These are phyloP conservation scores for Mus minutoides DNA, from an alignment of 2,797 vertebrate genomes.

Conservation along the genomic window DNA sequence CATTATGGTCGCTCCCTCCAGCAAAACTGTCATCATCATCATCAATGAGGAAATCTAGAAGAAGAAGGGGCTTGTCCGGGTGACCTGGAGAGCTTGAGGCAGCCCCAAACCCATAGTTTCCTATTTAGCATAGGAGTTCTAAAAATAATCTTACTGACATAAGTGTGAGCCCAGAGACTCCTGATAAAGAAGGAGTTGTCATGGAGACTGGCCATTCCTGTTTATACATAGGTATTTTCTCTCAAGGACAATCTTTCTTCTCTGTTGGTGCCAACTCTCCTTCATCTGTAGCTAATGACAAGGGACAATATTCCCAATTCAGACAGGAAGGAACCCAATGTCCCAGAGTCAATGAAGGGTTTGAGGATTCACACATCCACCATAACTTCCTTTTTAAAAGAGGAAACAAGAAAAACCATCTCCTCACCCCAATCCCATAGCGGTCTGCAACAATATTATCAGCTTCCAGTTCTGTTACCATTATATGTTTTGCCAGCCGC, in stretches of 20 bases:
- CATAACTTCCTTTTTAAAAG: constrained; percentile 55
- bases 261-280: neutral
- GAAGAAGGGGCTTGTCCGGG: neutral
- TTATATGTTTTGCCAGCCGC: constrained; percentile 69
- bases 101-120: neutral
- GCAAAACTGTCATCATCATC: neutral
- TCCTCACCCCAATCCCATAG: constrained; percentile 55
- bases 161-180: neutral
- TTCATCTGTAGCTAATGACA: neutral
- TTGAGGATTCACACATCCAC: neutral
- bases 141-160: neutral
- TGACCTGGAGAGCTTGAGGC: neutral
- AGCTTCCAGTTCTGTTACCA: constrained; percentile 60
- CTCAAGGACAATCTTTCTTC: neutral
- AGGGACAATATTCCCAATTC: neutral
- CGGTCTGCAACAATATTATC: constrained; percentile 68
- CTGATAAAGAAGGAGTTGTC: neutral
- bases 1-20: neutral
- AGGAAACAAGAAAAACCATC: constrained; percentile 60
- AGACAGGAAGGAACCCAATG: neutral
- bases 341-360: neutral
- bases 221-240: constrained; percentile 2
- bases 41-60: neutral
- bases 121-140: neutral
- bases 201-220: neutral